Evolutionary conservation across 2,888 invertebrate genomes (phyloP).

Genomic region (Tinea trinotella): DNA sequence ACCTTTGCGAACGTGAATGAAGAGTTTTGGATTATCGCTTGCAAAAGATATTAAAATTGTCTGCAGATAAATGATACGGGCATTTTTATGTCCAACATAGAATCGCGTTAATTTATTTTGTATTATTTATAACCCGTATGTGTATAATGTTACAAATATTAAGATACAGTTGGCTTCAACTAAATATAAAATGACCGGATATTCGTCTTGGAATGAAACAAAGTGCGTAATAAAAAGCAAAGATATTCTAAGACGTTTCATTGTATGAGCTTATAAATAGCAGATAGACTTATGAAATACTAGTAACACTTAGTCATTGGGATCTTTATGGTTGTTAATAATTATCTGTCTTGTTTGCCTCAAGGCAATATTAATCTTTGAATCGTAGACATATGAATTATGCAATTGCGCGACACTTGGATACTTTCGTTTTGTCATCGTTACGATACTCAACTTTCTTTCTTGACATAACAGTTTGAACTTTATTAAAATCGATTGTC

Average conservation of each 20-base stretch:
- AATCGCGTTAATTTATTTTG: too few relatives aligned
- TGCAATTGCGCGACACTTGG: conserved; percentile 14
- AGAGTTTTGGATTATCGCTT: not conserved
- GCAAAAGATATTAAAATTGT: too few relatives aligned
- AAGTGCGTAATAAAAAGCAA: not conserved
- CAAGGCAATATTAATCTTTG: conserved; percentile 16
- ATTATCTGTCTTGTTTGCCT: conserved; percentile 14
- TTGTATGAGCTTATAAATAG: conserved; percentile 2
- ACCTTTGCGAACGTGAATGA: not conserved
- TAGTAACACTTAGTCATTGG: conserved; percentile 17
- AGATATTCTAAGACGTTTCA: not conserved
- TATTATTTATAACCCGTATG: too few relatives aligned
- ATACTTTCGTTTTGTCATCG: conserved; percentile 16
- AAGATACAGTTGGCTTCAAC: too few relatives aligned
- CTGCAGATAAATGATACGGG: too few relatives aligned
- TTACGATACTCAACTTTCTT: conserved; percentile 13
- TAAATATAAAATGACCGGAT: too few relatives aligned
- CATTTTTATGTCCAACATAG: too few relatives aligned
- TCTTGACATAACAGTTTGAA: conserved; percentile 10
- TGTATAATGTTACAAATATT: too few relatives aligned
- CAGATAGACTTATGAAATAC: conserved; percentile 14
- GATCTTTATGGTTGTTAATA: conserved; percentile 17
- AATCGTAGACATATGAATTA: conserved; percentile 14
- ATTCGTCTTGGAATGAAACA: too few relatives aligned
- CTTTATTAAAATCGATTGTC: not conserved